Conservation (phyloP, 2,797 vertebrate species). For the Lerista edwardsae region DNA sequence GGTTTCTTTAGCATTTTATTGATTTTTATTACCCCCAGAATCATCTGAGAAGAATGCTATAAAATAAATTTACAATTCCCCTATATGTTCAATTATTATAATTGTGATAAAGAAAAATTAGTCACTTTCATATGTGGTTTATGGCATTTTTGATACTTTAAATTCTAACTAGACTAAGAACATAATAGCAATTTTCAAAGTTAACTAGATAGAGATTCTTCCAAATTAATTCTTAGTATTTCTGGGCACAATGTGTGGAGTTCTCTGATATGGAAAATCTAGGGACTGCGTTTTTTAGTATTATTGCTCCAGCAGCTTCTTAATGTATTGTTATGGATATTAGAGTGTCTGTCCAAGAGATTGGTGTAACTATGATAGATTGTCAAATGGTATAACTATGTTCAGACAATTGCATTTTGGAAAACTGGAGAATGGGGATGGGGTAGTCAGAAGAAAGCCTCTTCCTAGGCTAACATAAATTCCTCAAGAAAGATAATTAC, state of each 20-base stretch:
- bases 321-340: not conserved
- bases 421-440: not conserved
- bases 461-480: conserved; percentile 18
- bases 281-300: not conserved
- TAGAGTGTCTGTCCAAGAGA: not conserved
- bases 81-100: not conserved
- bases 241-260: conserved; percentile 6
- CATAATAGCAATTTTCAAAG: not conserved
- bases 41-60: not conserved
- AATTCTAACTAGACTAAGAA: not conserved
- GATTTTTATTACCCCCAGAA: not conserved
- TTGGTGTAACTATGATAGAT: conserved; percentile 7
- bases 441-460: not conserved
- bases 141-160: not conserved
- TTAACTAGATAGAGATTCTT: not conserved
- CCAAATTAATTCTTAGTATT: conserved; percentile 19
- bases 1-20: conserved; percentile 30
- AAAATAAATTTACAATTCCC: not conserved
- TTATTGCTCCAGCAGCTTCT: not conserved
- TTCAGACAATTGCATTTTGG: not conserved
- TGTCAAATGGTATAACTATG: conserved; percentile 9
- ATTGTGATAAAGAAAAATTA: not conserved
- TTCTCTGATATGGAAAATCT: conserved; percentile 21
- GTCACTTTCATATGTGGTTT: conserved; percentile 8
- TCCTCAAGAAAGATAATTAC: conserved; percentile 1